Conservation (phyloP, 2,113 vertebrate genomes). For the Hypomesus transpacificus region DNA sequence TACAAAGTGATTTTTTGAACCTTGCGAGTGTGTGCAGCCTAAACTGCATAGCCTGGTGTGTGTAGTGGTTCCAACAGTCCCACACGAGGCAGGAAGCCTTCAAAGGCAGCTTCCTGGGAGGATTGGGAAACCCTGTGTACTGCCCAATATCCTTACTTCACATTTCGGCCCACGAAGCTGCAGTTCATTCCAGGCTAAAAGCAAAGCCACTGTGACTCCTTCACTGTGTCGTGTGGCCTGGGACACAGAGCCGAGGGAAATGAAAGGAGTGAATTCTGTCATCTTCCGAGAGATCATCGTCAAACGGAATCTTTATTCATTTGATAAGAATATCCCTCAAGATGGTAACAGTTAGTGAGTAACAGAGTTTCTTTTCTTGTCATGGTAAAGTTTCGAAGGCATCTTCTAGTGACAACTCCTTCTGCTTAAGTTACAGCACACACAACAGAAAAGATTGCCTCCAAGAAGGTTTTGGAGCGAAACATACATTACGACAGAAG, state of each 20-base stretch:
- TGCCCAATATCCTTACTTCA: slow-evolving; percentile 55
- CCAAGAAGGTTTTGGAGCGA: neutral
- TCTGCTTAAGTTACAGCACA: no score
- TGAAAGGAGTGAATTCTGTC: no score
- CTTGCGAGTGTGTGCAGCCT: slow-evolving; percentile 58
- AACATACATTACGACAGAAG: neutral
- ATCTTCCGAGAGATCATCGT: no score
- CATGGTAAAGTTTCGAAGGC: no score
- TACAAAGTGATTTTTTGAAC: slow-evolving; percentile 69
- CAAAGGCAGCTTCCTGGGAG: slow-evolving; percentile 45
- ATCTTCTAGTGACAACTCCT: no score
- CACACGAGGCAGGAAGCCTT: slow-evolving; percentile 53
- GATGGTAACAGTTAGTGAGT: no score
- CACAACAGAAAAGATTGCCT: neutral
- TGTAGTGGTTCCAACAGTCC: slow-evolving; percentile 70
- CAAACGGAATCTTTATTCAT: no score
- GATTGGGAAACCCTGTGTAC: slow-evolving; percentile 39
- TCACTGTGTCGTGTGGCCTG: no score
- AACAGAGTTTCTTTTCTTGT: no score
- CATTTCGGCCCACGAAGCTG: neutral
- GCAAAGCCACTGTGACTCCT: no score
- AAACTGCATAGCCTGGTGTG: slow-evolving; percentile 54
- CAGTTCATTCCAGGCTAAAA: slow-evolving; percentile 23
- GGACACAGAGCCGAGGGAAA: no score
- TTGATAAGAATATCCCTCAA: no score